Evolutionary conservation across 2,113 vertebrate genomes (phyloP).

Genomic region (Austrofundulus limnaeus): DNA sequence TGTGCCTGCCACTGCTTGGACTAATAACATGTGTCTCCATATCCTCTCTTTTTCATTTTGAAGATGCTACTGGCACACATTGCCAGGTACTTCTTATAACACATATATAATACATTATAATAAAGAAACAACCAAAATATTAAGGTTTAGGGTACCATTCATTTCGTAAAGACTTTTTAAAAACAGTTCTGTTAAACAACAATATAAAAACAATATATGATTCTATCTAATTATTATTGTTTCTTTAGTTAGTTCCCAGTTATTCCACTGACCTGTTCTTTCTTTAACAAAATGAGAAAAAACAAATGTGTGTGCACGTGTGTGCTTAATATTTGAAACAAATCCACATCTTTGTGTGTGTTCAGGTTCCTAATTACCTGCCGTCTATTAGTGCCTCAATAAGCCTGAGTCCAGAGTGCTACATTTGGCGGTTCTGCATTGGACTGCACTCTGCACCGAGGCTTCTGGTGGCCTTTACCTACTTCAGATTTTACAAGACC

Average conservation of each 20-base stretch:
- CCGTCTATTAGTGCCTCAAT: slow-evolving; percentile 76
- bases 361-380: slow-evolving; percentile 75
- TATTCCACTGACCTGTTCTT: no score
- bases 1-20: slow-evolving; percentile 67
- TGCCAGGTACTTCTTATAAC: slow-evolving; percentile 56
- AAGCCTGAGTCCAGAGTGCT: slow-evolving; percentile 69
- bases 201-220: no score
- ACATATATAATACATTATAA: no score
- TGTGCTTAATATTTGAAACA: not conserved
- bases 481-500: slow-evolving; percentile 69
- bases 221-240: no score
- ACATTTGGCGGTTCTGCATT: slow-evolving; percentile 75
- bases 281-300: no score
- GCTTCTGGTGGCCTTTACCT: slow-evolving; percentile 67
- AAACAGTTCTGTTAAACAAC: no score
- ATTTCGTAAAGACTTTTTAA: no score
- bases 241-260: no score
- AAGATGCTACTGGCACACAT: slow-evolving; percentile 72
- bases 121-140: no score
- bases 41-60: slow-evolving; percentile 68
- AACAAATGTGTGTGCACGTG: not conserved
- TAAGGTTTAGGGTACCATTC: no score
- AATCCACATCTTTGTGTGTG: slow-evolving; percentile 1
- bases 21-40: slow-evolving; percentile 67
- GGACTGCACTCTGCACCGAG: slow-evolving; percentile 73